Percentiles rank a stretch among this genome's conserved stretches.
These are phyloP conservation scores for Odocoileus virginianus DNA, from an alignment of 2,113 vertebrate genomes.

Conservation along the genomic window DNA sequence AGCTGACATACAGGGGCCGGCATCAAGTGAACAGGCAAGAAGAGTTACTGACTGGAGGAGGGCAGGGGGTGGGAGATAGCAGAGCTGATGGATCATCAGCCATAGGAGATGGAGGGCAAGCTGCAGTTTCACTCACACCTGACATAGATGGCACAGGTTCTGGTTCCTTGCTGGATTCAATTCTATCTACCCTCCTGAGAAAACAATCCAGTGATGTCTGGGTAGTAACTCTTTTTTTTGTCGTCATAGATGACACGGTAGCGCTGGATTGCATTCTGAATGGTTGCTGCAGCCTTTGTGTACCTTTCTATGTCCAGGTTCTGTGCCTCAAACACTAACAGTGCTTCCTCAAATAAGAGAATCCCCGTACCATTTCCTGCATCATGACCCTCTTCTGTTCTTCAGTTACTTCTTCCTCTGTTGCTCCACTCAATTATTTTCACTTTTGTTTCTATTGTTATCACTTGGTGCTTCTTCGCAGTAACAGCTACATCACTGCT, in stretches of 20 bases:
- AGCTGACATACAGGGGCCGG: background rate
- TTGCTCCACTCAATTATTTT: background rate
- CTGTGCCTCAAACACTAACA: background rate
- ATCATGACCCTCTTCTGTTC: background rate
- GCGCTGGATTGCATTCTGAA: background rate
- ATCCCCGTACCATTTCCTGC: background rate
- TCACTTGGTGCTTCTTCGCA: background rate
- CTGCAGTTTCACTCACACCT: background rate
- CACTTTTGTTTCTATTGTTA: background rate
- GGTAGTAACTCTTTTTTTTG: background rate
- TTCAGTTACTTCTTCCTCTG: background rate
- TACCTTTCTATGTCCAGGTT: background rate
- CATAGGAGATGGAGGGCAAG: background rate
- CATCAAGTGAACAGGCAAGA: background rate
- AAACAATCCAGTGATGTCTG: background rate
- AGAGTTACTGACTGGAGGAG: background rate
- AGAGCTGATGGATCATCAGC: background rate
- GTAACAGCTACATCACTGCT: background rate
- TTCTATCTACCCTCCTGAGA: background rate
- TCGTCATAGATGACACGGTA: background rate
- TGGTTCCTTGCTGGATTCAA: background rate
- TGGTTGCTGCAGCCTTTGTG: background rate
- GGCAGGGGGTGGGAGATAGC: background rate
- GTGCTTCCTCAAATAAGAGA: background rate
- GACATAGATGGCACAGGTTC: background rate